Conservation (phyloP, 2,888 invertebrate genomes). For the Spilosoma lubricipeda region DNA sequence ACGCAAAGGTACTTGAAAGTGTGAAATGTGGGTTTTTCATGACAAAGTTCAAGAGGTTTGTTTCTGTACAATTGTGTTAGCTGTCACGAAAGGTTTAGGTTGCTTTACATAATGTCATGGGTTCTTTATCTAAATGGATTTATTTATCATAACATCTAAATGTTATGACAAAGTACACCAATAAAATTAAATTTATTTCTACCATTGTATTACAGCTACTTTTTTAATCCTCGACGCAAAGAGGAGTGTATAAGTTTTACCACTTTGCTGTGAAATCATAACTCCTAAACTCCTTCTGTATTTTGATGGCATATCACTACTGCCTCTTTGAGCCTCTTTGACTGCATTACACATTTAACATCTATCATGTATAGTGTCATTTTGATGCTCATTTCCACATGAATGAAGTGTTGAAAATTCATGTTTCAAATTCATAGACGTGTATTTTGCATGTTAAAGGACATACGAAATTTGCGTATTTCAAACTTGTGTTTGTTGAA, state of each 20-base stretch:
- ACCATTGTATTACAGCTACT: background rate
- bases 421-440: background rate
- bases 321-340: background rate
- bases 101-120: slow-evolving; percentile 8
- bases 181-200: background rate
- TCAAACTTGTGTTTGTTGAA: background rate
- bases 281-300: too few species aligned
- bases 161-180: background rate
- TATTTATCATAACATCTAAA: background rate
- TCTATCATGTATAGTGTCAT: too few species aligned
- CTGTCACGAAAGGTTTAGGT: slow-evolving; percentile 1
- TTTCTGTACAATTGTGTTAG: slow-evolving; percentile 18
- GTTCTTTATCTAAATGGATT: background rate
- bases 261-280: too few species aligned
- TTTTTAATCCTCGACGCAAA: too few species aligned
- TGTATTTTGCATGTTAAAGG: background rate
- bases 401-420: background rate
- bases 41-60: slow-evolving; percentile 12
- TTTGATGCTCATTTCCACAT: background rate
- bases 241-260: too few species aligned
- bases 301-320: too few species aligned
- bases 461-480: background rate
- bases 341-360: background rate
- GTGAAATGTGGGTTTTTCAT: slow-evolving; percentile 29
- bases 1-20: slow-evolving; percentile 43